Evolutionary conservation across 2,888 invertebrate genomes (phyloP).

Genomic region (Noctua fimbriata): DNA sequence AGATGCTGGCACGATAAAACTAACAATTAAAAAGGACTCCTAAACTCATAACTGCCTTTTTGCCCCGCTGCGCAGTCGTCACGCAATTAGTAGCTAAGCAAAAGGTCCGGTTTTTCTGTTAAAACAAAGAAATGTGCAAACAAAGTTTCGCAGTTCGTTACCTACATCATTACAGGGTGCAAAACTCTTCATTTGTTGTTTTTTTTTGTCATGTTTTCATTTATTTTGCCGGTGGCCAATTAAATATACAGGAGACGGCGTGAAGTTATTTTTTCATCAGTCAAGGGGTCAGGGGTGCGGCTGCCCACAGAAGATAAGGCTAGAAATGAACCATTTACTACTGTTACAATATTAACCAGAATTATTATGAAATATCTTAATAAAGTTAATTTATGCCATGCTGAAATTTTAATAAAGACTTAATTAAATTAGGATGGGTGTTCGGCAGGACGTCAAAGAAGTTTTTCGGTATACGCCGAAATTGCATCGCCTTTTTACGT

Average conservation of each 20-base stretch:
- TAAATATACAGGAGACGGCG: slow-evolving; percentile 60
- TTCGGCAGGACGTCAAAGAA: slow-evolving; percentile 43
- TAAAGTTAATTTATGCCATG: slow-evolving; percentile 59
- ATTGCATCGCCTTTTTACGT: slow-evolving; percentile 36
- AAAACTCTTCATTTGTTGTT: slow-evolving; percentile 63
- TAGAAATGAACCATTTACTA: slow-evolving; percentile 46
- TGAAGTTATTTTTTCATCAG: slow-evolving; percentile 64
- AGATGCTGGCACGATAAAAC: slow-evolving; percentile 15
- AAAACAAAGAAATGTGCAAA: slow-evolving; percentile 61
- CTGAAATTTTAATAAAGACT: slow-evolving; percentile 66
- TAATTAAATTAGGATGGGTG: slow-evolving; percentile 53
- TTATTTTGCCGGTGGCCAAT: slow-evolving; percentile 60
- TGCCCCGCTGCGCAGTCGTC: slow-evolving; percentile 27
- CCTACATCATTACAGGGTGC: slow-evolving; percentile 62
- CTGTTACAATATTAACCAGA: slow-evolving; percentile 58
- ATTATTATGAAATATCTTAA: slow-evolving; percentile 62
- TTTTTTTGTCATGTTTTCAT: slow-evolving; percentile 62
- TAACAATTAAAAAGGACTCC: slow-evolving; percentile 37
- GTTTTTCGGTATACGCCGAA: slow-evolving; percentile 23
- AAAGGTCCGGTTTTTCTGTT: slow-evolving; percentile 49
- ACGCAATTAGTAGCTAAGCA: slow-evolving; percentile 54
- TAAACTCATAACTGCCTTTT: slow-evolving; percentile 43
- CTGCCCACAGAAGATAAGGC: slow-evolving; percentile 49
- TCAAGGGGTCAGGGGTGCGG: slow-evolving; percentile 55
- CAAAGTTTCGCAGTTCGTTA: slow-evolving; percentile 62